A percentile compares a stretch with the other conserved stretches of the same genome.
phyloP scores from a whole-genome alignment of 2,113 vertebrate genomes.

The Hystrix brachyura region DNA sequence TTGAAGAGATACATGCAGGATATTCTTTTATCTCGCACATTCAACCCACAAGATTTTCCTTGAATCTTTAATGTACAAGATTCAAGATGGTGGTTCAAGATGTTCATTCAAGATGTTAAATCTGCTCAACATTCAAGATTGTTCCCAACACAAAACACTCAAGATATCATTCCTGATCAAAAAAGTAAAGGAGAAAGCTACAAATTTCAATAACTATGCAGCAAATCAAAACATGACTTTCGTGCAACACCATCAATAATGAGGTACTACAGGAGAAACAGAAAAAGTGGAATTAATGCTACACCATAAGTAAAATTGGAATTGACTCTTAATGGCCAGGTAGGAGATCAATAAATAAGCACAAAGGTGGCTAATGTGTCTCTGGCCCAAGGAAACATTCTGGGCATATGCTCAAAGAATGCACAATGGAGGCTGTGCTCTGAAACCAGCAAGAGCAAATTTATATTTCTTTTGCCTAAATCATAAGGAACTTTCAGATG shows the following conservation, averaged over 20 bases:
- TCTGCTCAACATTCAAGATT: background rate
- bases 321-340: background rate
- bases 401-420: background rate
- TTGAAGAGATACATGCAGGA: background rate
- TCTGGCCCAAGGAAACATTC: background rate
- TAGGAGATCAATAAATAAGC: constrained; percentile 22
- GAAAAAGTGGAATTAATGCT: background rate
- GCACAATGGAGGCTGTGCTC: background rate
- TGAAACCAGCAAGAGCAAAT: background rate
- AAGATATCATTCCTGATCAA: background rate
- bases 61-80: background rate
- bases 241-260: background rate
- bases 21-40: background rate
- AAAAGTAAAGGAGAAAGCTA: background rate
- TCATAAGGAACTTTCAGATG: background rate
- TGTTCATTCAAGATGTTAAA: background rate
- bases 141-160: background rate
- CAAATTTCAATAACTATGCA: background rate
- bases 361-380: background rate
- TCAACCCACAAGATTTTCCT: background rate
- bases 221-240: constrained; percentile 30
- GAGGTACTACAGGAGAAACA: background rate
- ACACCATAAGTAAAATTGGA: background rate
- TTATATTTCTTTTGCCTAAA: constrained; percentile 20
- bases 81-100: background rate